A percentile compares a stretch with the other conserved stretches of the same genome.
phyloP scores from a whole-genome alignment of 2,113 vertebrate genomes.

The Riparia riparia region DNA sequence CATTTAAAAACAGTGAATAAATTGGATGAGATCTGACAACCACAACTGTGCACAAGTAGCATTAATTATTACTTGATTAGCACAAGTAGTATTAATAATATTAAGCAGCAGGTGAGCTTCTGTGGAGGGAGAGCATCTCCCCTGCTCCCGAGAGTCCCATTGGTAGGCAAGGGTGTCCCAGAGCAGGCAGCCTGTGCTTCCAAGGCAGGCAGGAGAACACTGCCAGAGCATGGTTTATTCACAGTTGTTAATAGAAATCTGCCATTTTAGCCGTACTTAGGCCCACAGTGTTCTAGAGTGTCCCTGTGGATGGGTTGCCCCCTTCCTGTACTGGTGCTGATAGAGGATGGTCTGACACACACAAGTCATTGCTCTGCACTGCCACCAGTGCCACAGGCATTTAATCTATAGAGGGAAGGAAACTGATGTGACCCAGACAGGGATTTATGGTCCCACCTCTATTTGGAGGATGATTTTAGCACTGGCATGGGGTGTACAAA shows the following conservation, averaged over 20 bases:
- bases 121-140: not conserved
- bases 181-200: not conserved
- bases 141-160: fast-evolving
- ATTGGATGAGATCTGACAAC: not conserved
- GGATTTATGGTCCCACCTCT: not conserved
- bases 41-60: not conserved
- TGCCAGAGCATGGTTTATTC: not conserved
- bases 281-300: not conserved
- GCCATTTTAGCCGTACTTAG: not conserved
- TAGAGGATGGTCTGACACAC: not conserved
- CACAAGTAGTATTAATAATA: not conserved
- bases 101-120: not conserved
- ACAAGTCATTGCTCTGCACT: fast-evolving
- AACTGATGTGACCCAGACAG: not conserved
- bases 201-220: not conserved
- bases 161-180: not conserved
- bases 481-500: fast-evolving
- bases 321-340: fast-evolving
- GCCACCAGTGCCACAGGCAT: fast-evolving
- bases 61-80: not conserved
- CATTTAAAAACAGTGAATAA: not conserved
- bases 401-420: not conserved
- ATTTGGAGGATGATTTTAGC: not conserved
- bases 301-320: not conserved
- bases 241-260: not conserved